Base-by-base conservation (phyloP, 2,888 invertebrate species). In the Eupithecia vulgata region DNA sequence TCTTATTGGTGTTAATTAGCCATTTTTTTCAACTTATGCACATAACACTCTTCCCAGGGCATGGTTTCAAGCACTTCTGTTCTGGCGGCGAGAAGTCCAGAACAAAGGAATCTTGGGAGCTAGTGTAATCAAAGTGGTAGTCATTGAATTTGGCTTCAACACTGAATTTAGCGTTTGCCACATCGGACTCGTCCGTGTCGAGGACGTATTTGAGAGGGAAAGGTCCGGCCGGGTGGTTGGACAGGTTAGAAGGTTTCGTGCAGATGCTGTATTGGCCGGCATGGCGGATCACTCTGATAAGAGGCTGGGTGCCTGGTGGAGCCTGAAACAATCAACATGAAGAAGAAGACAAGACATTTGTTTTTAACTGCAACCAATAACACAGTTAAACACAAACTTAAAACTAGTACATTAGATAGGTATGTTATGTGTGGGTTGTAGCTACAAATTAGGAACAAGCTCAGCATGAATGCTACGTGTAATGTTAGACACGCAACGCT, bases 131-230 rank as follows among this genome's bases (percentile, higher is more conserved):
- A 73, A 94, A 94, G 72, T 89, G 90, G 71, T 92, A 91, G 70
- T 94, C 92, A 70, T 94, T 94, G 74, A 86, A 94, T 79, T 93
- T 94, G 0, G 91, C 94, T 82, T 94, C 94, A 1, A 94, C 87
- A 74, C 92, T 91, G 79, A 83, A 94, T 80, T 89, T 93, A 0
- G 82, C 82, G 0, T 80, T 17, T 25, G 21, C 17, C 6, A 40
- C 17, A 15, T 79, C 62, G 13, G 77, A 69, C 5, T 81, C 81
- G 35, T 87, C 85, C 10, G 89, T 86, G 76, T 94, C 88, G 0
- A 94, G 85, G 0, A 94, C 93, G 75, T 94, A 94, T 80, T 94
- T 94, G 2, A 94, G 80, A 1, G 94, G 94, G 74, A 88, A 90
- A 0, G 90, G 91, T 17, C 94, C 92, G 0, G 90, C 90, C 0